Evolutionary conservation across 2,797 vertebrate species (phyloP), one percentile per base, ranked within the genome.

Genomic region (Mallotus villosus): DNA sequence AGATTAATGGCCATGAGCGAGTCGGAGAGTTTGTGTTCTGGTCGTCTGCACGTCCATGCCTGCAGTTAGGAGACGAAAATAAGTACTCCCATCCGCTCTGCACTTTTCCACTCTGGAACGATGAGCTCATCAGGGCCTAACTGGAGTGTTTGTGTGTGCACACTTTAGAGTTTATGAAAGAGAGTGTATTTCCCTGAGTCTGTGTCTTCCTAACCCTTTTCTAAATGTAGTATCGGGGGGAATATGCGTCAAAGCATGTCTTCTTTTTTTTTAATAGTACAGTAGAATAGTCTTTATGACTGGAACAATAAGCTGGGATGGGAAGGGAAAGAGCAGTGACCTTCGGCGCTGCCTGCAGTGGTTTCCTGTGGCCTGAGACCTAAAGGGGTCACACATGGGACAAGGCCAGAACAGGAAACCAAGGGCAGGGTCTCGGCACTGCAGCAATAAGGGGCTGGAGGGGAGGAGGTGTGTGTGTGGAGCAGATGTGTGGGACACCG

Each of bases 301-400:
- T 55, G 49, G 66, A 67, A 67, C 66, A 57, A 67, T 67, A 22
- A 19, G 12, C 29, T 68, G 5, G 16, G 8, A 2, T n/a, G 72
- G 74, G 78, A 85, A 76, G 72, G 89, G 83, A 87, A 88, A 77
- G 78, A 85, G 83, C 80, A 72, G 61, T 84, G 90, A 91, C 88
- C 91, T 84, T 79, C 86, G 81, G 84, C 69, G 68, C 78, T 68
- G 81, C 76, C 77, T 81, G 79, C 73, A 77, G 82, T 81, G 87
- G 78, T 87, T 92, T 93, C 90, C 89, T 87, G 82, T 82, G 55
- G 70, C 46, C 4, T 87, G 89, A 91, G 91, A 90, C 89, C 80
- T 81, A 78, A 81, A 68, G 75, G 79, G 90, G 89, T 94, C 91
- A 92, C 72, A 78, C 79, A 46, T 41, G 55, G 90, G 89, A 84